Conservation (phyloP, 2,797 vertebrate species). For the Tenualosa thibaudeaui region DNA sequence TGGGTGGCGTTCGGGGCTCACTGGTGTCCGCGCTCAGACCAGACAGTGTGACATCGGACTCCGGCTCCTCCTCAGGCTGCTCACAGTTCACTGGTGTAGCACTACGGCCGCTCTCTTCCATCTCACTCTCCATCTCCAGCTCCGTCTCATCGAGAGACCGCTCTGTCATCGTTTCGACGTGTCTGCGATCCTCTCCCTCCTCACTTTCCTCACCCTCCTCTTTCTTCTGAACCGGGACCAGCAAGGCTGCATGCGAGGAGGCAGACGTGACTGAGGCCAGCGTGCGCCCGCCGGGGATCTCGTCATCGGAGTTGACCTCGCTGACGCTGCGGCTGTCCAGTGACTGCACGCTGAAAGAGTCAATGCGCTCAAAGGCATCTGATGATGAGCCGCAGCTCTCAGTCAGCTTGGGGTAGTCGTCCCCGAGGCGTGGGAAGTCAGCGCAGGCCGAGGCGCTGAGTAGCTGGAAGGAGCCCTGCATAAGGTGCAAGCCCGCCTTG, state of each 20-base stretch:
- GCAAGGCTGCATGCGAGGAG: constrained; percentile 59
- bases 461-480: constrained; percentile 98
- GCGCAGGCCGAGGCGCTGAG: constrained; percentile 88
- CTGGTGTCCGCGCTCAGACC: constrained; percentile 42
- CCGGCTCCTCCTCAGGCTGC: constrained; percentile 81
- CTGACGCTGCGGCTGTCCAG: constrained; percentile 96
- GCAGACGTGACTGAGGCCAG: constrained; percentile 76
- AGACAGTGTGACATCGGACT: constrained; percentile 53
- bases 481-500: constrained; percentile 89
- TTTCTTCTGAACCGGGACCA: not conserved
- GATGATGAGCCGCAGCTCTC: constrained; percentile 95
- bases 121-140: constrained; percentile 68
- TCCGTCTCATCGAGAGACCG: constrained; percentile 86
- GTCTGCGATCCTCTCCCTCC: constrained; percentile 40
- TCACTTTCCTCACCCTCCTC: constrained; percentile 63
- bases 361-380: constrained; percentile 96
- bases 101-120: constrained; percentile 98
- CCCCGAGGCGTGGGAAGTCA: constrained; percentile 83
- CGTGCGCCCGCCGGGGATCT: constrained; percentile 84
- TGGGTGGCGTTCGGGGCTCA: constrained; percentile 54
- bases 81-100: constrained; percentile 95
- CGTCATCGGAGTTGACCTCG: constrained; percentile 97
- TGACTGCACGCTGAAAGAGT: constrained; percentile 96
- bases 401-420: constrained; percentile 94
- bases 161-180: constrained; percentile 69